Evolutionary conservation across 2,888 invertebrate species (phyloP).

Genomic region (Teleiodes luculella): DNA sequence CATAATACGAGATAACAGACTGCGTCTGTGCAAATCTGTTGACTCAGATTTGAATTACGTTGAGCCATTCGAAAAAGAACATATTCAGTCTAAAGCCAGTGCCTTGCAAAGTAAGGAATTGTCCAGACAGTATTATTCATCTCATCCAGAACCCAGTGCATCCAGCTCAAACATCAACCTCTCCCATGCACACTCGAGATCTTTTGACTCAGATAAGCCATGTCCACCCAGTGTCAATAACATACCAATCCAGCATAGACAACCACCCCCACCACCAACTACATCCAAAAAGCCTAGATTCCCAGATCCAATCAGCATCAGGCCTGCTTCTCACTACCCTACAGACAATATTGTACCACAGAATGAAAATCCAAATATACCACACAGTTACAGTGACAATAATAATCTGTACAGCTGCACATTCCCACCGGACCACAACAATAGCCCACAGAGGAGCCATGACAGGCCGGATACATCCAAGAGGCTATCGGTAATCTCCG

Average conservation of each 20-base stretch:
- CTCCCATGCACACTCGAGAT: slow-evolving; percentile 49
- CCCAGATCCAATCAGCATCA: slow-evolving; percentile 68
- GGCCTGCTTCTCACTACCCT: slow-evolving; percentile 70
- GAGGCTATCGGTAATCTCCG: slow-evolving; percentile 67
- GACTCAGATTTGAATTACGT: slow-evolving; percentile 72
- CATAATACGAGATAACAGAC: slow-evolving; percentile 58
- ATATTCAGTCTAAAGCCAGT: slow-evolving; percentile 69
- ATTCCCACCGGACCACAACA: slow-evolving; percentile 48
- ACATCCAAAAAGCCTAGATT: slow-evolving; percentile 68
- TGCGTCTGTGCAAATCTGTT: slow-evolving; percentile 68
- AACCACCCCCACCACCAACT: slow-evolving; percentile 64
- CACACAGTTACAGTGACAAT: slow-evolving; percentile 69
- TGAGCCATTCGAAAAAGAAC: slow-evolving; percentile 72
- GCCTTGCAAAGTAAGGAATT: slow-evolving; percentile 64
- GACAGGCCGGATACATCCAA: slow-evolving; percentile 53
- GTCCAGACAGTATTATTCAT: slow-evolving; percentile 60
- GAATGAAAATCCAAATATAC: slow-evolving; percentile 39
- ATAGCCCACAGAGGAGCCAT: slow-evolving; percentile 29
- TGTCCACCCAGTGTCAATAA: slow-evolving; percentile 29
- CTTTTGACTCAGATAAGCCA: slow-evolving; percentile 48
- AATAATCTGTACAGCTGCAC: slow-evolving; percentile 64
- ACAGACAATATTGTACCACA: slow-evolving; percentile 45
- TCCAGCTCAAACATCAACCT: slow-evolving; percentile 41
- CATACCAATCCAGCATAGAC: slow-evolving; percentile 48
- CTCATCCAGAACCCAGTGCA: slow-evolving; percentile 46